These are phyloP conservation scores for Pseudomyrmex sp. DNA, from an alignment of 1,140 invertebrate species.

Conservation along the genomic window DNA sequence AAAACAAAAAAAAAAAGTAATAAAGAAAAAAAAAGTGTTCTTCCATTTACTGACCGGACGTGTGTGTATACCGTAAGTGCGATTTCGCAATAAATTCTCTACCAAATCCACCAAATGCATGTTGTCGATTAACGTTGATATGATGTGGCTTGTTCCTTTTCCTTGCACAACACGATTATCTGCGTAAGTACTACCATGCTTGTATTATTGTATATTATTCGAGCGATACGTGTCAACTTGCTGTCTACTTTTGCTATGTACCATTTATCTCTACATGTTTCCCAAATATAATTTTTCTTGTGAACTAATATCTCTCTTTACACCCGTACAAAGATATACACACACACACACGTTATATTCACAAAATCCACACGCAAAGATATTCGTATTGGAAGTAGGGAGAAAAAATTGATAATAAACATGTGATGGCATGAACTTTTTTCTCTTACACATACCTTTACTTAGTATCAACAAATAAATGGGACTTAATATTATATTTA, in stretches of 20 bases:
- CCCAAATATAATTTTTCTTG: slow-evolving; percentile 49
- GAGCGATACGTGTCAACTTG: slow-evolving; percentile 75
- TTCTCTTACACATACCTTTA: slow-evolving; percentile 21
- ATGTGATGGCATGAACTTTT: slow-evolving; percentile 41
- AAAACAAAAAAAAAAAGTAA: background rate
- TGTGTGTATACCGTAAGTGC: slow-evolving; percentile 64
- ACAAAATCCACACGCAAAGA: slow-evolving; percentile 48
- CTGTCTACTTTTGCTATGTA: slow-evolving; percentile 83
- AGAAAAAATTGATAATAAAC: background rate
- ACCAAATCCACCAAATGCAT: slow-evolving; percentile 65
- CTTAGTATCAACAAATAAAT: background rate
- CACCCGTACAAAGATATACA: background rate
- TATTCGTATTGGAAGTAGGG: slow-evolving; percentile 25
- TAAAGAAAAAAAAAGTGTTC: background rate
- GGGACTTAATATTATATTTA: background rate
- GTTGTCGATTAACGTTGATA: slow-evolving; percentile 68
- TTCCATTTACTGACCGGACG: slow-evolving; percentile 48
- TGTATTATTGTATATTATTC: slow-evolving; percentile 70
- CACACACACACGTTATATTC: slow-evolving; percentile 40
- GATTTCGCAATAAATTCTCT: slow-evolving; percentile 52
- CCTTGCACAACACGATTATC: slow-evolving; percentile 67
- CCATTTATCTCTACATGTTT: slow-evolving; percentile 64
- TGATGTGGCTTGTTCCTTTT: slow-evolving; percentile 73
- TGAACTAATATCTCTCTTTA: slow-evolving; percentile 39
- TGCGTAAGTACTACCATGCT: slow-evolving; percentile 65